Evolutionary conservation across 1,140 invertebrate species (phyloP).

Genomic region (Oryzaephilus surinamensis): DNA sequence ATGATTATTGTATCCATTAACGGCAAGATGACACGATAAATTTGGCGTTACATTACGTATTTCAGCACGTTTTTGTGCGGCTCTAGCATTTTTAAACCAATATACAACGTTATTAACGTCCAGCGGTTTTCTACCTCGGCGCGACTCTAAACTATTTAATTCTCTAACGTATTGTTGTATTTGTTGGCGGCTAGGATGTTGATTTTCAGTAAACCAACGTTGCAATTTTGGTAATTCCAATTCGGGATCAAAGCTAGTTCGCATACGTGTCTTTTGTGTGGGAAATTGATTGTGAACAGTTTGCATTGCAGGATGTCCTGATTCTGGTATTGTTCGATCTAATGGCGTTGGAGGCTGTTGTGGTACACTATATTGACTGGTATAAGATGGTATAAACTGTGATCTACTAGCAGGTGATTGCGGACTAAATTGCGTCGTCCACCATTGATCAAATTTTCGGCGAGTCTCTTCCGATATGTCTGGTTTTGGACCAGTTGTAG

Average conservation of each 20-base stretch:
- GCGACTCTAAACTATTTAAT: constrained; percentile 82
- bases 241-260: constrained; percentile 91
- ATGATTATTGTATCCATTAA: constrained; percentile 53
- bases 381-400: constrained; percentile 33
- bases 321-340: constrained; percentile 39
- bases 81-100: constrained; percentile 97
- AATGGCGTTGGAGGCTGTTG: constrained; percentile 37
- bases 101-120: constrained; percentile 97
- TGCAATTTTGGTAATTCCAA: constrained; percentile 89
- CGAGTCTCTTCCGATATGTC: constrained; percentile 64
- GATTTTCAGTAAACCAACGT: constrained; percentile 91
- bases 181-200: constrained; percentile 86
- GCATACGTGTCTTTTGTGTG: constrained; percentile 81
- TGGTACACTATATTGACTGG: constrained; percentile 33
- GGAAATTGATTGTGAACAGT: constrained; percentile 62
- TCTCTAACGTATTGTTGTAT: constrained; percentile 93
- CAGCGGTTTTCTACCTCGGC: constrained; percentile 82
- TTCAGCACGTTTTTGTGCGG: constrained; percentile 84
- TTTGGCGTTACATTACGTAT: constrained; percentile 47
- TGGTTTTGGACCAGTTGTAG: constrained; percentile 42
- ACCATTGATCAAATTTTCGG: constrained; percentile 68
- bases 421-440: constrained; percentile 50
- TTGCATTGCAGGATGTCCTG: constrained; percentile 57
- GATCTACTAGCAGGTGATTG: constrained; percentile 32
- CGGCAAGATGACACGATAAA: constrained; percentile 41